Evolutionary conservation across 2,797 vertebrate genomes (phyloP).

Genomic region (Phaenicophaeus curvirostris): DNA sequence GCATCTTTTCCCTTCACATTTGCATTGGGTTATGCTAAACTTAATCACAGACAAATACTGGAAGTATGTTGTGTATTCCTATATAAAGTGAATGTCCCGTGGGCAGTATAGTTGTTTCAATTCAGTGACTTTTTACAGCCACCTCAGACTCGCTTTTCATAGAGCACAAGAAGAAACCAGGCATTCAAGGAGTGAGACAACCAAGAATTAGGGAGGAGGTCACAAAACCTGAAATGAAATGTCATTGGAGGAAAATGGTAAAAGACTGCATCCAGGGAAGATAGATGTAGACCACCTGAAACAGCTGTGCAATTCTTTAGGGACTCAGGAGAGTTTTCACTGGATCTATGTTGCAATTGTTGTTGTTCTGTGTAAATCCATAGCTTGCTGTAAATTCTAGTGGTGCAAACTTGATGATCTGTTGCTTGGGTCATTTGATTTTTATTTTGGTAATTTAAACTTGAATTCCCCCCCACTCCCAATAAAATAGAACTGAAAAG

Average conservation of each 20-base stretch:
- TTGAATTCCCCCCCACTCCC: fast-evolving
- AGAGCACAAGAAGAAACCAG: neutral
- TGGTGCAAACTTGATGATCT: constrained; percentile 29
- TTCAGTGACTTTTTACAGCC: constrained; percentile 17
- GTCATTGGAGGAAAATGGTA: constrained; percentile 32
- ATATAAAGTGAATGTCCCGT: neutral
- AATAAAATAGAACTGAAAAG: neutral
- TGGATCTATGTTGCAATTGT: constrained; percentile 20
- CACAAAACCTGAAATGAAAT: constrained; percentile 48
- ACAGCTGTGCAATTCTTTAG: constrained; percentile 18
- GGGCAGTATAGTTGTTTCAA: neutral
- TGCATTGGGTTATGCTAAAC: neutral
- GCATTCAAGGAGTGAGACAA: neutral
- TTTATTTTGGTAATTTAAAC: constrained; percentile 13
- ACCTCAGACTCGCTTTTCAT: neutral
- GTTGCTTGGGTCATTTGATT: constrained; percentile 3
- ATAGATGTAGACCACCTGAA: neutral
- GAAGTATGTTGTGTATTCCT: neutral
- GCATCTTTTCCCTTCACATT: neutral
- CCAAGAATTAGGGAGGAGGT: constrained; percentile 24
- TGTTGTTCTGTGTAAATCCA: constrained; percentile 29
- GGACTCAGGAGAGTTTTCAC: neutral
- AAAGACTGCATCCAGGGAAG: constrained; percentile 20
- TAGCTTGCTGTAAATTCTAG: constrained; percentile 3
- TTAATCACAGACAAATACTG: neutral